Conservation (phyloP, 2,888 invertebrate species). For the Stegophylla sp. region DNA sequence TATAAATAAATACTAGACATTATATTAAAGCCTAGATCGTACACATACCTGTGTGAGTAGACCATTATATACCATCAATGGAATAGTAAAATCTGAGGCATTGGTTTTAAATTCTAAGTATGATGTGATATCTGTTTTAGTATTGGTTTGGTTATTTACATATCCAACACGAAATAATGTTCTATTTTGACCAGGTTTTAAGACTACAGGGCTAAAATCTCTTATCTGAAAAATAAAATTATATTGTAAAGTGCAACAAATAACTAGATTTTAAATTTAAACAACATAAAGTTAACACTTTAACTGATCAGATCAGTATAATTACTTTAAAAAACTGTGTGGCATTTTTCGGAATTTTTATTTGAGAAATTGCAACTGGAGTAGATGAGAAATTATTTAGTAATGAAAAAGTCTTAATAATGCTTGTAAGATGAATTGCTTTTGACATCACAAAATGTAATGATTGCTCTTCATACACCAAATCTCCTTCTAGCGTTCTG, state of each 20-base stretch:
- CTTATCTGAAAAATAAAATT: conserved; percentile 42
- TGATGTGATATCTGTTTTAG: conserved; percentile 52
- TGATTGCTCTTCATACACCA: conserved; percentile 51
- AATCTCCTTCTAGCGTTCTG: conserved; percentile 51
- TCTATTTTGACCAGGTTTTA: conserved; percentile 54
- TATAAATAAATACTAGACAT: neutral
- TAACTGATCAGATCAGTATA: neutral
- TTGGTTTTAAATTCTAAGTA: conserved; percentile 56
- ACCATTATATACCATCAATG: conserved; percentile 53
- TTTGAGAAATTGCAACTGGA: conserved; percentile 54
- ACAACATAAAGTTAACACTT: too few relatives aligned
- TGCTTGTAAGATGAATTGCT: conserved; percentile 52
- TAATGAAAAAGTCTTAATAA: conserved; percentile 45
- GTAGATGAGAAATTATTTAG: conserved; percentile 55
- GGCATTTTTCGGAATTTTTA: conserved; percentile 52
- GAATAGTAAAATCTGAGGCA: conserved; percentile 56
- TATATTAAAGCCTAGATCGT: neutral
- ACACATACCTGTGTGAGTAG: conserved; percentile 39
- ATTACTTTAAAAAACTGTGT: conserved; percentile 56
- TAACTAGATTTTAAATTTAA: neutral
- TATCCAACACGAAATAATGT: conserved; percentile 55
- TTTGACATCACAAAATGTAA: conserved; percentile 56
- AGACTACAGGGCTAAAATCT: conserved; percentile 52
- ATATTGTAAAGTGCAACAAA: neutral
- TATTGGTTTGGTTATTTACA: conserved; percentile 51